These are phyloP conservation scores for Blennius ocellaris DNA, from an alignment of 2,113 vertebrate species.

Conservation along the genomic window DNA sequence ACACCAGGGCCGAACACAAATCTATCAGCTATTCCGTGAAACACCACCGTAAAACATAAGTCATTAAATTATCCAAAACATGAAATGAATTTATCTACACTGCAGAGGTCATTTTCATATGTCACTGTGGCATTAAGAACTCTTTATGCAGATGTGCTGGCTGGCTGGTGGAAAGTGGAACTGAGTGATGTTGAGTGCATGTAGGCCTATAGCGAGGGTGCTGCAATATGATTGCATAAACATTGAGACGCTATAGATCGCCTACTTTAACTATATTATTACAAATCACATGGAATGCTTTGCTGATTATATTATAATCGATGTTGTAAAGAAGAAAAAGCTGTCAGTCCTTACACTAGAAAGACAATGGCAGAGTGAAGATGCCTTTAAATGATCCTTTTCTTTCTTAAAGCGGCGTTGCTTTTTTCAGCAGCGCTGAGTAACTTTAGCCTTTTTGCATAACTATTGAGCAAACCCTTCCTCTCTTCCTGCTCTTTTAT, in stretches of 20 bases:
- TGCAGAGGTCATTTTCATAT: slow-evolving; percentile 23
- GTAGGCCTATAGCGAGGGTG: slow-evolving; percentile 27
- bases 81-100: slow-evolving; percentile 15
- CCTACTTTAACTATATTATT: slow-evolving; percentile 46
- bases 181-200: slow-evolving; percentile 36
- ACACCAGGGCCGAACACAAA: slow-evolving; percentile 8
- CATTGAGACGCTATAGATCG: slow-evolving; percentile 38
- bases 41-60: background rate
- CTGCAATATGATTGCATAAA: slow-evolving; percentile 49
- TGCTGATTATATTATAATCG: slow-evolving; percentile 41
- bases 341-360: slow-evolving; percentile 21
- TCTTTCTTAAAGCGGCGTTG: slow-evolving; percentile 14
- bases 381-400: slow-evolving; percentile 53
- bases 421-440: slow-evolving; percentile 31
- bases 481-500: slow-evolving; percentile 36
- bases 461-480: slow-evolving; percentile 27
- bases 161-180: slow-evolving; percentile 25
- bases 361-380: slow-evolving; percentile 19
- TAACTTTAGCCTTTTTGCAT: slow-evolving; percentile 37
- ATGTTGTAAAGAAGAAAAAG: slow-evolving; percentile 22
- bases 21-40: background rate
- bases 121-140: slow-evolving; percentile 46
- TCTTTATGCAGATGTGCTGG: slow-evolving; percentile 26
- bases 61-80: slow-evolving; percentile 14
- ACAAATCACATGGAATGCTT: slow-evolving; percentile 37